These are phyloP conservation scores for Onychostruthus taczanowskii DNA, from an alignment of 2,113 vertebrate genomes.

Conservation along the genomic window DNA sequence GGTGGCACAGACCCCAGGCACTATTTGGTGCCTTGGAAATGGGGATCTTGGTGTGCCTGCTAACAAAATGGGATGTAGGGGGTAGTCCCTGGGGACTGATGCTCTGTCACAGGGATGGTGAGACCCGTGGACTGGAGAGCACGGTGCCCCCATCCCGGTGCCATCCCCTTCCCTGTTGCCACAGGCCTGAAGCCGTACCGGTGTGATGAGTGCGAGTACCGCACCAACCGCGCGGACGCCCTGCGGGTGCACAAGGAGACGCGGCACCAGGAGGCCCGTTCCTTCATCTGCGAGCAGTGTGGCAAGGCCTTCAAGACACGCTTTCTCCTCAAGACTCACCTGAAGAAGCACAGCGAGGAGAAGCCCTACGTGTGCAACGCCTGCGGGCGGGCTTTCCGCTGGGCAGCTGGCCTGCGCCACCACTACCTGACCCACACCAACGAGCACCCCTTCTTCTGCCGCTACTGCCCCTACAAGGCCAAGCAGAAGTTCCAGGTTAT, in stretches of 20 bases:
- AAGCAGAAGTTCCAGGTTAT: conserved; percentile 97
- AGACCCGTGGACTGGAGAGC: not conserved
- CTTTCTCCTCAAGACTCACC: conserved; percentile 92
- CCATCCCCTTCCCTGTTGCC: not conserved
- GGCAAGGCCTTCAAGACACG: conserved; percentile 96
- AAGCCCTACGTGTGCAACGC: conserved; percentile 85
- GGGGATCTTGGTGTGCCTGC: not conserved
- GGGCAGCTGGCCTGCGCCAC: conserved; percentile 92
- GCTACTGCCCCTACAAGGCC: conserved; percentile 89
- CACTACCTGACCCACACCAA: conserved; percentile 95
- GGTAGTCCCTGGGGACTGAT: not conserved
- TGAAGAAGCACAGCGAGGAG: conserved; percentile 90
- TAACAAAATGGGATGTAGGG: not conserved
- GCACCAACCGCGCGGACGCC: conserved; percentile 90
- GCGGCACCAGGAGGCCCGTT: conserved; percentile 84
- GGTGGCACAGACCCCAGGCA: not conserved
- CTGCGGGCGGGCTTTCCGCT: conserved; percentile 89
- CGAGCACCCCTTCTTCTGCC: conserved; percentile 90
- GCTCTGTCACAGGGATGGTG: not conserved
- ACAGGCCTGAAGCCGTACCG: conserved; percentile 88
- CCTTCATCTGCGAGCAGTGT: conserved; percentile 94
- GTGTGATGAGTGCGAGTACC: conserved; percentile 89
- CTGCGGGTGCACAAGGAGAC: conserved; percentile 90
- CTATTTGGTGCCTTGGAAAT: not conserved
- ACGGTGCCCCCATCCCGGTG: rapidly evolving